Evolutionary conservation across 2,113 vertebrate species (phyloP).

Genomic region (Bubo blakistoni): DNA sequence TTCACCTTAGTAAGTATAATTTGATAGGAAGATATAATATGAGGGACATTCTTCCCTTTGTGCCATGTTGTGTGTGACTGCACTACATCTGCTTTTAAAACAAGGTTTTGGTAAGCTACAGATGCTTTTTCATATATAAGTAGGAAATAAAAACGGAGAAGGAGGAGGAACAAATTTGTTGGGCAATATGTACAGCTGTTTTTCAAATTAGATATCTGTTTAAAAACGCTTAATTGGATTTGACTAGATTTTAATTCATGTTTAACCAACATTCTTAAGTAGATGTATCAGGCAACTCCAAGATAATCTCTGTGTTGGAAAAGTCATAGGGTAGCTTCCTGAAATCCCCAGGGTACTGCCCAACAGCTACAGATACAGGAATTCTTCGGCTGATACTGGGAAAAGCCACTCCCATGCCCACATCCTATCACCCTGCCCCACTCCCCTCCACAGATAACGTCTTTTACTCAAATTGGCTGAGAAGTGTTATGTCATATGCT

Average conservation of each 20-base stretch:
- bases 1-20: background rate
- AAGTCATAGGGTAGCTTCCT: slow-evolving; percentile 38
- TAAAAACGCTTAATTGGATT: slow-evolving; percentile 7
- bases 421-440: background rate
- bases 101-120: background rate
- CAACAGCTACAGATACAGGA: background rate
- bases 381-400: slow-evolving; percentile 16
- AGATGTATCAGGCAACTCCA: background rate
- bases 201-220: slow-evolving; percentile 27
- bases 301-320: background rate
- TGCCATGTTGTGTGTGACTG: background rate
- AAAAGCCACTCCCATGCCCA: background rate
- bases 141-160: background rate
- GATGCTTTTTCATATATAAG: background rate
- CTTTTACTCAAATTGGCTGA: slow-evolving; percentile 43
- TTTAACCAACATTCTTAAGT: slow-evolving; percentile 25
- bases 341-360: background rate
- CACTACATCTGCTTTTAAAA: background rate
- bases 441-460: background rate
- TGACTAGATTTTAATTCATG: slow-evolving; percentile 21
- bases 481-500: slow-evolving; percentile 47
- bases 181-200: slow-evolving; percentile 38
- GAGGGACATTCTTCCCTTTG: background rate
- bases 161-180: background rate
- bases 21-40: background rate